Base-by-base conservation (phyloP, 2,797 vertebrate genomes). In the Ctenochaetus hawaiiensis region DNA sequence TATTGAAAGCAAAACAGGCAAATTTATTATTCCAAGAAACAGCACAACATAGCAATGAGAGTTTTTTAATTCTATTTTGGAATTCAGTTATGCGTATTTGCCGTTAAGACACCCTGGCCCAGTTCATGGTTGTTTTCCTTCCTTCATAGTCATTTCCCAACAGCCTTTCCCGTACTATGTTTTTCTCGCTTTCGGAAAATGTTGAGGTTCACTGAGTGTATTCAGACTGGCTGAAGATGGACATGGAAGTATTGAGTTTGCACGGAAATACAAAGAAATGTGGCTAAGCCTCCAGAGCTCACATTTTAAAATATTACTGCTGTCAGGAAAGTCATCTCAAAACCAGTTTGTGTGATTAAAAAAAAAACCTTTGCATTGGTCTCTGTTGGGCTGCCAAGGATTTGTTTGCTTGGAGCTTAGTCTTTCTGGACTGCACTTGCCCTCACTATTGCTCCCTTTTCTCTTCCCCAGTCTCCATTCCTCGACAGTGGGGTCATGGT, bases 401-500 rank as follows among this genome's bases (percentile, higher is more conserved):
- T 67, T 71, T 76, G 59, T 84, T 89, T 81, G 71, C 82, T 66
- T 22, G 34, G 56, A 87, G 78, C 45, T 74, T 48, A 70, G 60
- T 76, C 62, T 77, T 77, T 70, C 66, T 78, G 73, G 66, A 47
- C 78, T 59, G 41, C 34, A 67, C 74, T 75, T 83, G 57, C 75
- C 77, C 48, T 39, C 22, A 62, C 56, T 70, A 76, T 72, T 14
- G 20, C 54, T 52, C 62, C 63, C 16, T 51, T 67, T 79, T 83
- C 77, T 45, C 51, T 75, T 51, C 62, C 86, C 75, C 80, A 68
- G 83, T 85, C 84, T 85, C 74, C 91, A 92, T 93, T 93, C 92
- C 82, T 89, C 77, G 56, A 90, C 90, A 63, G 76, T 91, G 84
- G 81, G 84, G 90, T 94, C 92, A 94, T 79, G 78, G 76, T 82